Conservation (phyloP, 2,113 vertebrate genomes). For the Cisticola juncidis region DNA sequence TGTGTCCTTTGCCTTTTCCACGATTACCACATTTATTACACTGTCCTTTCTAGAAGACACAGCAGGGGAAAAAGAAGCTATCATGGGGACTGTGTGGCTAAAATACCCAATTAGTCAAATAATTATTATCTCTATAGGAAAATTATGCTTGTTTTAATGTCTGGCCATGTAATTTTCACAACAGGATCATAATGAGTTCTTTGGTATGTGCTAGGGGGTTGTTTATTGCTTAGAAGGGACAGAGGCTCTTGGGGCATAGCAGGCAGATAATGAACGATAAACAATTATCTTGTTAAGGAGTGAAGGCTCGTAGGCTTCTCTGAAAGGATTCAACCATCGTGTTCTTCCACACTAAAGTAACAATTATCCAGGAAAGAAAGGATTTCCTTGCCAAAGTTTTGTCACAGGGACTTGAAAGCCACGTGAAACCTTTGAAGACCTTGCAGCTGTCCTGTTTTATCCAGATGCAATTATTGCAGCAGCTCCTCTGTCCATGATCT, state of each 20-base stretch:
- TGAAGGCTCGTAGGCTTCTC: not conserved
- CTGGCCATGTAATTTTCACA: conserved; percentile 3
- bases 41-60: not conserved
- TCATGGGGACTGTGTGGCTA: not conserved
- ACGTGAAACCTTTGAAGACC: not conserved
- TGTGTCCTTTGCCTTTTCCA: not conserved
- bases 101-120: not conserved
- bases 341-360: not conserved
- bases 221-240: not conserved
- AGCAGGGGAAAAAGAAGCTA: not conserved
- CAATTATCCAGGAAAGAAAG: not conserved
- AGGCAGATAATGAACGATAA: not conserved
- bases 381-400: not conserved
- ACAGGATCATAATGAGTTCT: not conserved
- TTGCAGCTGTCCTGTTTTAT: not conserved
- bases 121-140: conserved; percentile 10
- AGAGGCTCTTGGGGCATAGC: not conserved
- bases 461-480: not conserved
- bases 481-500: not conserved
- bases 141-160: conserved; percentile 5
- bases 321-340: not conserved
- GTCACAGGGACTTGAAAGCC: not conserved
- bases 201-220: not conserved
- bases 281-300: not conserved
- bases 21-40: not conserved